phyloP scores from a whole-genome alignment of 2,888 invertebrate species.

The Trichogramma dendrolimi region DNA sequence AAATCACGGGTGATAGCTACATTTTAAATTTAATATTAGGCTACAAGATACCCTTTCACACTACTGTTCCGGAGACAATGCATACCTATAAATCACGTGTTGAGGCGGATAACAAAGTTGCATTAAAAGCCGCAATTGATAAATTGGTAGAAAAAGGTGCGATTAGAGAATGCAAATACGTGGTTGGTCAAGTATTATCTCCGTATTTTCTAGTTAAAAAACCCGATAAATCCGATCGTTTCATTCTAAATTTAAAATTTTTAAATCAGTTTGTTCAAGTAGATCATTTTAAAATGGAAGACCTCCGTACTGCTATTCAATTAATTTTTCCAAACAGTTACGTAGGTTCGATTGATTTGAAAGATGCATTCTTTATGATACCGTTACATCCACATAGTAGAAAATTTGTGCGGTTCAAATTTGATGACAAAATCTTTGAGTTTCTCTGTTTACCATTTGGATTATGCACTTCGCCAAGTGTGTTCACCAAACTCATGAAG shows the following conservation, averaged over 20 bases:
- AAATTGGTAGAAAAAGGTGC: conserved; percentile 10
- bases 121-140: conserved; percentile 2
- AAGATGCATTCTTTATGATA: conserved; percentile 29
- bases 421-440: conserved; percentile 22
- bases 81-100: too few species aligned
- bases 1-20: conserved; percentile 6
- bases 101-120: too few species aligned
- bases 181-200: conserved; percentile 15
- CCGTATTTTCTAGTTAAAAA: conserved; percentile 24
- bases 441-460: conserved; percentile 30
- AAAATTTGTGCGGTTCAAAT: conserved; percentile 30
- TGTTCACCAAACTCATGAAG: conserved; percentile 30
- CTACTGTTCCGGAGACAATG: too few species aligned
- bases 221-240: conserved; percentile 16
- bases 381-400: conserved; percentile 16
- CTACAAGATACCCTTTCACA: conserved; percentile 2
- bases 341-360: conserved; percentile 26
- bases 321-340: conserved; percentile 18
- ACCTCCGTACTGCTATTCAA: conserved; percentile 20
- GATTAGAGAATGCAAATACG: conserved; percentile 6
- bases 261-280: conserved; percentile 22
- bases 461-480: conserved; percentile 24
- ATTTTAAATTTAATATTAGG: conserved; percentile 4
- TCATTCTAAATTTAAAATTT: conserved; percentile 25
- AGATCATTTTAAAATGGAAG: conserved; percentile 25